These are phyloP conservation scores for Escarpia spicata DNA, from an alignment of 2,888 invertebrate species.

Conservation along the genomic window DNA sequence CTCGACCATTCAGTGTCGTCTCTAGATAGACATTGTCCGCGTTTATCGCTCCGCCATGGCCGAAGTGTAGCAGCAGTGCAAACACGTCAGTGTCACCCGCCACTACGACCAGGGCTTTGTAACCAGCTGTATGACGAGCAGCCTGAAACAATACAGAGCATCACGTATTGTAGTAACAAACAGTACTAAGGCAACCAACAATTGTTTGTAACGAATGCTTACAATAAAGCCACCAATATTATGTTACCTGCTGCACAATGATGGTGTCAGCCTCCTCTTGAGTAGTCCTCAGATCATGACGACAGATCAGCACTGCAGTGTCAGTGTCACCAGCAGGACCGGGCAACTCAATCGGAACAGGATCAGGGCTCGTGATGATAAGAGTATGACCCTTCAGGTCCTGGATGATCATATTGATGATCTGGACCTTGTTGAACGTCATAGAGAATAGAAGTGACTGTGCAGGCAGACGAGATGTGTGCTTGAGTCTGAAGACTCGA, in stretches of 20 bases:
- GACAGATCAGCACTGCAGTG: slow-evolving; percentile 18
- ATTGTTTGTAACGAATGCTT: neutral
- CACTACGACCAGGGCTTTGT: neutral
- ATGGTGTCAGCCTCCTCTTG: slow-evolving; percentile 13
- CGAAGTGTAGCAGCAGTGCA: too few species aligned
- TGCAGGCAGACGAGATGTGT: too few species aligned
- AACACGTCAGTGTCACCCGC: too few species aligned
- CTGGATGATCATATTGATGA: too few species aligned
- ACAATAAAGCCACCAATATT: neutral
- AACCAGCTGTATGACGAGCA: slow-evolving; percentile 20
- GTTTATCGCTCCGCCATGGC: too few species aligned
- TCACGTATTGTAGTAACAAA: too few species aligned
- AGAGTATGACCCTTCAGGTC: neutral
- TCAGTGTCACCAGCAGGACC: slow-evolving; percentile 1
- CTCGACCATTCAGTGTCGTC: too few species aligned
- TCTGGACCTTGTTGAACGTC: neutral
- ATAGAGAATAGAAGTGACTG: too few species aligned
- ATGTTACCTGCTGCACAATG: too few species aligned
- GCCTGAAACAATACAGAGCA: neutral
- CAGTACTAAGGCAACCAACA: neutral
- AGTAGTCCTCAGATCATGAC: neutral
- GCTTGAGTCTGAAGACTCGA: too few species aligned
- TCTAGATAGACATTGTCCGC: too few species aligned
- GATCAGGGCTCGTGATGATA: slow-evolving; percentile 14
- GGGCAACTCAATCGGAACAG: neutral